Base-by-base conservation (phyloP, 2,888 invertebrate genomes). In the Torymus texanus region DNA sequence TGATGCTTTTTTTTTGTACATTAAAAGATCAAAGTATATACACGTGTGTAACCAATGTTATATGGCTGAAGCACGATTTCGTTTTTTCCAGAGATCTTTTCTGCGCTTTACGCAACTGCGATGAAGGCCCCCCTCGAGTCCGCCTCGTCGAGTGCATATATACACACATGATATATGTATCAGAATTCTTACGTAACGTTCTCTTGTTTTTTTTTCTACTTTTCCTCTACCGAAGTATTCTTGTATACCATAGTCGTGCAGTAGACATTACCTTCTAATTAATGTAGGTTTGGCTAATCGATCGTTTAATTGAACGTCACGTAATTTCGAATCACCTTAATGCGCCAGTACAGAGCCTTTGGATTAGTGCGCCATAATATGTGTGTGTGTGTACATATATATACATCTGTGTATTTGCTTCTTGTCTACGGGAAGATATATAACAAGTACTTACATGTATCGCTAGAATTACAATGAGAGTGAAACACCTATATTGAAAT, bases 21-120 rank as follows among this genome's bases (percentile, higher is more conserved):
- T 41, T 56, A 8, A 72, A 63, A 76, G 50, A 76, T 58, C 65
- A 41, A 72, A 65, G 58, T 79, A 59, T 62, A 58, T 56, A 61
- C 41, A 58, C 67, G 62, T 66, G 62, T 51, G 18, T 61, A 67
- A 70, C 16, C 70, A 51, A 21, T 73, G 50, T 75, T 41, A 65
- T 61, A 56, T 67, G 58, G 73, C 71, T 79, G 77, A 77, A 80
- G 74, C 55, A 74, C 71, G 68, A 65, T 74, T 80, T 66, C 78
- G 63, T 81, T 81, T 75, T 78, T 81, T 78, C 78, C 75, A 78
- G 75, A 75, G 75, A 58, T 59, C 65, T 72, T 75, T 72, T 72
- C 75, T 78, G 68, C 75, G 78, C 68, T 79, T 82, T 75, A 74
- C 72, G 80, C 80, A 78, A 78, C 76, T 81, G 50, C 78, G 74